These are phyloP conservation scores for Atractosteus spatula DNA, from an alignment of 2,113 vertebrate species.

Conservation along the genomic window DNA sequence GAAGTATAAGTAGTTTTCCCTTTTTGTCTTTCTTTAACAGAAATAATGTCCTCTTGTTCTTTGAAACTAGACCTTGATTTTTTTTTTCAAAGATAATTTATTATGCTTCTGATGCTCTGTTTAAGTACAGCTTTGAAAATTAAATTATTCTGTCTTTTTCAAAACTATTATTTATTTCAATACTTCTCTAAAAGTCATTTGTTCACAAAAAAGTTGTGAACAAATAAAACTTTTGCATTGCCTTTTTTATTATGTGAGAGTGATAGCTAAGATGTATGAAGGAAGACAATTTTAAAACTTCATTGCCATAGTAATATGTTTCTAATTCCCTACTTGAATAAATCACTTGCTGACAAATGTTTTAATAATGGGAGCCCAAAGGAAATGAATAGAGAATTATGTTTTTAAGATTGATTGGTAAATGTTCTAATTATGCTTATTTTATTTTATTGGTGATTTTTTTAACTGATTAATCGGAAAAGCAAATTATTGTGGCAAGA, in stretches of 20 bases:
- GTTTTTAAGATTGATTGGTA: constrained; percentile 28
- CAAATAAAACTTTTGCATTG: background rate
- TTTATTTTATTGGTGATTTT: constrained; percentile 24
- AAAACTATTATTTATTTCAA: background rate
- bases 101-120: too few relatives aligned
- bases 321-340: constrained; percentile 38
- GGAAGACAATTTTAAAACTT: constrained; percentile 27
- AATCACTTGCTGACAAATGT: constrained; percentile 38
- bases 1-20: background rate
- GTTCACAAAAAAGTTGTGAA: background rate
- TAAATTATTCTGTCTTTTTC: background rate
- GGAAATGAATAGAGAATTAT: constrained; percentile 33
- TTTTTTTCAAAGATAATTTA: too few relatives aligned
- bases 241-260: constrained; percentile 21
- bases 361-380: constrained; percentile 37
- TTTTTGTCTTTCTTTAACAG: too few relatives aligned
- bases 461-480: constrained; percentile 35
- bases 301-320: constrained; percentile 31
- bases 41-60: too few relatives aligned
- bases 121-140: too few relatives aligned
- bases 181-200: background rate
- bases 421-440: constrained; percentile 19
- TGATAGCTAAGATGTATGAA: constrained; percentile 29
- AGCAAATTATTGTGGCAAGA: constrained; percentile 25
- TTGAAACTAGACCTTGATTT: too few relatives aligned